Base-by-base conservation (phyloP, 2,888 invertebrate genomes). In the Melanotus villosus region DNA sequence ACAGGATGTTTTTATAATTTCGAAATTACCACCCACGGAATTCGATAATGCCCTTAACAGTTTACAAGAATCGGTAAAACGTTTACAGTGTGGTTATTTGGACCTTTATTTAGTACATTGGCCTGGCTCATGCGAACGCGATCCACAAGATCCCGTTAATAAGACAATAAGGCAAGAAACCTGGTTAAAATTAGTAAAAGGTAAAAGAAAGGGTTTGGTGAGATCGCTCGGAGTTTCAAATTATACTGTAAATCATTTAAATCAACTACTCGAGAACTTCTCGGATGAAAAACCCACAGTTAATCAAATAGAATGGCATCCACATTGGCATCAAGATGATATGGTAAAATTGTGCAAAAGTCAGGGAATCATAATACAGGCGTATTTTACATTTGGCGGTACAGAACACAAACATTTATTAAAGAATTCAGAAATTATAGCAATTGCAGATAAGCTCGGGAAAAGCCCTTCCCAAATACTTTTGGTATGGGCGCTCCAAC, bases 51-150 rank as follows among this genome's bases (percentile, higher is more conserved):
- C 86, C 30, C 83, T 81, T 14, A 78, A 82, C n/a, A 90, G 91
- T 0, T 88, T 90, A 41, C 76, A 86, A 45, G 83, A 84, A 56
- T 92, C 93, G 0, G 79, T 95, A n/a, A 77, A 84, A 4, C 88
- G 90, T 66, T 84, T 96, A 18, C 87, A 89, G 34, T 84, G 89
- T 23, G 87, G 88, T 5, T 94, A 93, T 80, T 84, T 95, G 1
- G 95, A 96, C 83, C 83, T 96, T 32, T 93, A 91, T 78, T 85
- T 96, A 54, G 92, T 96, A 67, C 94, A 96, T 81, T 95, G 94
- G 90, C 95, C 95, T 34, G 93, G 93, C 3, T 85, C 87, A 19
- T 85, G 88, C n/a, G 87, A 88, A 45, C 76, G 88, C 32, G 81
- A 87, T 12, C 85, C 87, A 14, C 84, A 84, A n/a, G 89, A 90